Base-by-base conservation (phyloP, 2,888 invertebrate genomes). In the Ophion ellenae region DNA sequence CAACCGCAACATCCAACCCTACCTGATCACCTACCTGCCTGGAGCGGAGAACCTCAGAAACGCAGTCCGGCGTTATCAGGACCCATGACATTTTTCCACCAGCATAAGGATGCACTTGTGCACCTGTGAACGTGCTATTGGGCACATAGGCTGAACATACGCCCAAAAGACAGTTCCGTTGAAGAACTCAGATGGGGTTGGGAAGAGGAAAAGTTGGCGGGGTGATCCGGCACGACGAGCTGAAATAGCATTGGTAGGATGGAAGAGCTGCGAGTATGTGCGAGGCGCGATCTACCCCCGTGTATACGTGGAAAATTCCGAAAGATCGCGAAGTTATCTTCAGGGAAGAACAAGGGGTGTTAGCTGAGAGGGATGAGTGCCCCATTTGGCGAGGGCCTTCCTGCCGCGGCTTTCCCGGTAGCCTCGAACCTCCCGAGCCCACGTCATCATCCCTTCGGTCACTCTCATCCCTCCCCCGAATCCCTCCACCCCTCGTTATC, bases 361-460 rank as follows among this genome's bases (percentile, higher is more conserved):
- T n/a, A 32, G 32, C 64, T 45, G 63, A 17, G 7, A 45, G 36
- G 71, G 75, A 70, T 81, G 61, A 67, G 66, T 81, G 40, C 77
- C 69, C 81, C 81, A 53, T 87, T 84, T 86, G 83, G 85, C 83
- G 81, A 77, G 83, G 85, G 82, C 87, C 85, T 85, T 87, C 57
- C 79, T 69, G 80, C 74, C 59, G 67, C 78, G 64, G 74, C 77
- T 74, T 81, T 86, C 70, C 84, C 24, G 71, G 64, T 67, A 81
- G 57, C 64, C 73, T 57, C 71, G 84, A 77, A 78, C 80, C 85
- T 79, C 85, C 73, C 81, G 81, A 70, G 84, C 85, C 66, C 81
- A 83, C 81, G 74, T 57, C 69, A 36, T 59, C 74, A 84, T 79
- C 80, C 80, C 88, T 87, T 70, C 53, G 78, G 75, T 81, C 73